These are phyloP conservation scores for Phrynocephalus vlangalii DNA, from an alignment of 2,797 vertebrate genomes.

Conservation along the genomic window DNA sequence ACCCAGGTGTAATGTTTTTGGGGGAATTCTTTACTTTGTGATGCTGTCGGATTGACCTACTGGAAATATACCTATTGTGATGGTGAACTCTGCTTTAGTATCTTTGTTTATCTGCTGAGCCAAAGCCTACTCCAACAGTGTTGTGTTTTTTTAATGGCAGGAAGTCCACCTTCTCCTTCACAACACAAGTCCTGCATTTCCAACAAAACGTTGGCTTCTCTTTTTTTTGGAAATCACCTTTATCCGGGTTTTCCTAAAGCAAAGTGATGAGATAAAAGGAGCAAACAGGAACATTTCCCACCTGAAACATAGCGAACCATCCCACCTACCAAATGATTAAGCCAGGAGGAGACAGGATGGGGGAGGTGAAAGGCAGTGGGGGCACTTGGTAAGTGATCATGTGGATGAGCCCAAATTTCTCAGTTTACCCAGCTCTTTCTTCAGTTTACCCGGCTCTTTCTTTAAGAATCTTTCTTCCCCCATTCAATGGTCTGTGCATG, in stretches of 20 bases:
- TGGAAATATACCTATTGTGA: no score
- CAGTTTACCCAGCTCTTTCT: neutral
- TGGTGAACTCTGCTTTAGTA: no score
- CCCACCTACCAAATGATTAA: neutral
- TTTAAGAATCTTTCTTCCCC: neutral
- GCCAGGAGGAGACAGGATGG: no score
- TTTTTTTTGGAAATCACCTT: neutral
- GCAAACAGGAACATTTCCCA: neutral
- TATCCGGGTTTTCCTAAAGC: neutral
- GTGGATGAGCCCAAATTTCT: neutral
- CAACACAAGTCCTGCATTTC: neutral
- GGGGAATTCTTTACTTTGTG: no score
- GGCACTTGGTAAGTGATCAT: neutral
- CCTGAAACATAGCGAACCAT: neutral
- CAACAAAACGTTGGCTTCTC: neutral
- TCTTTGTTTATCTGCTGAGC: no score
- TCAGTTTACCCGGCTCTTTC: neutral
- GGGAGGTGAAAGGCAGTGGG: neutral
- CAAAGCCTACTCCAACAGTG: no score
- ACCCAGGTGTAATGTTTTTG: no score
- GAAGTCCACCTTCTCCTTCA: neutral
- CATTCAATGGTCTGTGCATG: constrained; percentile 2
- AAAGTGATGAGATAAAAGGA: neutral
- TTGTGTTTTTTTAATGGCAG: neutral
- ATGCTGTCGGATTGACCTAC: no score